phyloP scores from a whole-genome alignment of 2,113 vertebrate genomes.

The Thryonomys swinderianus region DNA sequence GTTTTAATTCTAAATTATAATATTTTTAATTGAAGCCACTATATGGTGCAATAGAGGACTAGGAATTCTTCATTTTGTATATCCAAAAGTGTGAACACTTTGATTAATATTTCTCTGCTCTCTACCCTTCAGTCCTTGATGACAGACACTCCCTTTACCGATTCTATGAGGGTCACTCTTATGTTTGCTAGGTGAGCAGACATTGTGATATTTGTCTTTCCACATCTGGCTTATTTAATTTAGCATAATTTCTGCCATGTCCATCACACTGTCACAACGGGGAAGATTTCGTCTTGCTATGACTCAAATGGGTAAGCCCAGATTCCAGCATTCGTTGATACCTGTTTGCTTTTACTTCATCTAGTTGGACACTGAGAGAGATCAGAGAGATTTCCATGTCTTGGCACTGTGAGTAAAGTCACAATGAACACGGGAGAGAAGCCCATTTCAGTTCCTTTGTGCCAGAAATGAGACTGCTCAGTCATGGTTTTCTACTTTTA shows the following conservation, averaged over 20 bases:
- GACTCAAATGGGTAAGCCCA: neutral
- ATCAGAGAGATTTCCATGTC: neutral
- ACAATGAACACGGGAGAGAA: neutral
- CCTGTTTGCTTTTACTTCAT: neutral
- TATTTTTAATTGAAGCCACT: neutral
- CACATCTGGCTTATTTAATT: neutral
- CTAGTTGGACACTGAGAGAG: neutral
- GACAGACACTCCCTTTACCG: neutral
- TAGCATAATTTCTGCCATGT: neutral
- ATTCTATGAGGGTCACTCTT: neutral
- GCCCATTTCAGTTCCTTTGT: neutral
- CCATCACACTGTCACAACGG: neutral
- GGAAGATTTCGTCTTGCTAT: neutral
- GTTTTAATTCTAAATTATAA: neutral
- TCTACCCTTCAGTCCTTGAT: neutral
- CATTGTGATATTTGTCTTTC: neutral
- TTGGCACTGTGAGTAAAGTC: neutral
- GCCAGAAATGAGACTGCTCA: neutral
- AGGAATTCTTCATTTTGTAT: neutral
- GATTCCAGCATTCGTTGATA: neutral
- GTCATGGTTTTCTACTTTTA: neutral
- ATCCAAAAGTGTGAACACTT: neutral
- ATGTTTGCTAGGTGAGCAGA: neutral
- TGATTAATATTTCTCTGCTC: neutral
- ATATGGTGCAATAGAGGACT: too few species aligned